phyloP scores from a whole-genome alignment of 2,113 vertebrate species.

The Petrocephalus microphthalmus region DNA sequence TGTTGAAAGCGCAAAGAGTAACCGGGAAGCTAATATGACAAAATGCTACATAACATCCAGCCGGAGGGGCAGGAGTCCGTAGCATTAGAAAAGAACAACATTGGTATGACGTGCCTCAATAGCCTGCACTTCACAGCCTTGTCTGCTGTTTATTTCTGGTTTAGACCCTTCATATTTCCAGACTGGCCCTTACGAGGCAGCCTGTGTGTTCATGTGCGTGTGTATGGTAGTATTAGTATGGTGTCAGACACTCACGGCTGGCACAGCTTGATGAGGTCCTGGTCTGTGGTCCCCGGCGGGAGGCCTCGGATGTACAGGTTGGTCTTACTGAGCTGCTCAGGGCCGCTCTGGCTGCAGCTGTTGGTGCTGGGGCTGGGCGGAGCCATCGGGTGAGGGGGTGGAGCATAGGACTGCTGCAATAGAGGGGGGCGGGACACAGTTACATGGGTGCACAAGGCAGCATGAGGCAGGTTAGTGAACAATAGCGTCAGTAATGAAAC shows the following conservation, averaged over 20 bases:
- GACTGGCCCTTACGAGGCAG: slow-evolving; percentile 54
- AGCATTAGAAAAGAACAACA: not conserved
- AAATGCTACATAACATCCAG: not conserved
- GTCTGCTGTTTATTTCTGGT: slow-evolving; percentile 48
- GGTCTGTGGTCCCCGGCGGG: slow-evolving; percentile 93
- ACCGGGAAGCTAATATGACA: not conserved
- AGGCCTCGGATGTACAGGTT: slow-evolving; percentile 97
- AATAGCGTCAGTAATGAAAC: not conserved
- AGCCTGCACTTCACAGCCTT: slow-evolving; percentile 50
- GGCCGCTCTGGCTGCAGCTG: slow-evolving; percentile 79
- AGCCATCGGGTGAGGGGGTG: slow-evolving; percentile 95
- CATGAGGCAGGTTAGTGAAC: not conserved
- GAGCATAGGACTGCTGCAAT: slow-evolving; percentile 93
- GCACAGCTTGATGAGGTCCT: slow-evolving; percentile 97
- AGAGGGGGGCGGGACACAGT: not conserved
- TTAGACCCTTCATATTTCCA: slow-evolving; percentile 43
- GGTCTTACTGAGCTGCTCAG: slow-evolving; percentile 96
- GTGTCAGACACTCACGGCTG: slow-evolving; percentile 80
- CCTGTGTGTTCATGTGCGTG: slow-evolving; percentile 1
- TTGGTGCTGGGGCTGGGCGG: slow-evolving; percentile 96
- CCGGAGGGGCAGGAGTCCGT: not conserved
- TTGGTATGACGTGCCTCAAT: not conserved
- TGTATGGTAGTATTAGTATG: not conserved
- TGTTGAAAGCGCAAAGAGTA: not conserved
- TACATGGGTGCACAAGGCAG: not conserved